Conservation (phyloP, 2,797 vertebrate genomes). For the Erpetoichthys calabaricus region DNA sequence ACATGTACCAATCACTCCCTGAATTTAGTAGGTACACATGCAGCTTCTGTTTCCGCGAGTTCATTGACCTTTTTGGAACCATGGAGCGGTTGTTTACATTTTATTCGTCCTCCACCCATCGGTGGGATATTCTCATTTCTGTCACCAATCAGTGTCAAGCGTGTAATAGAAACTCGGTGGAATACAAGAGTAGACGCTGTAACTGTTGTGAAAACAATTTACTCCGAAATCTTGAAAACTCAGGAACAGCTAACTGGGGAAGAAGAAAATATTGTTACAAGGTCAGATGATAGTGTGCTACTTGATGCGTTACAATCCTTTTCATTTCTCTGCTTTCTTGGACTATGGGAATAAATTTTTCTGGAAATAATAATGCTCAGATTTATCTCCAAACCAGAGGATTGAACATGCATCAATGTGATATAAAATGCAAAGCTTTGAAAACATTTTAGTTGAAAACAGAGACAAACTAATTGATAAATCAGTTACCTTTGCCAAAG, state of each 20-base stretch:
- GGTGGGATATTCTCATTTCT: constrained; percentile 2
- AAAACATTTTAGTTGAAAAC: constrained; percentile 1
- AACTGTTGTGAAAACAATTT: constrained; percentile 1
- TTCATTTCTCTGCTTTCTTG: constrained; percentile 1
- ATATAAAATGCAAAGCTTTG: constrained; percentile 5
- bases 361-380: background rate
- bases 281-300: constrained; percentile 4
- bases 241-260: too few relatives aligned
- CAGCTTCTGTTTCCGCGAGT: constrained; percentile 4
- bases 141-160: constrained; percentile 2
- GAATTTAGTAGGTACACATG: background rate
- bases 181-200: background rate
- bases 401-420: background rate
- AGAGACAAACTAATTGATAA: background rate
- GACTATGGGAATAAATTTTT: too few relatives aligned
- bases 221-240: constrained; percentile 1
- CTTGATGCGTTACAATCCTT: constrained; percentile 1
- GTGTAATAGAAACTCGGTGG: constrained; percentile 2
- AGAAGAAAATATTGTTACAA: background rate
- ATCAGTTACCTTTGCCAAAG: background rate
- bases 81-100: background rate
- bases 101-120: background rate
- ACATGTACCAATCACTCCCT: constrained; percentile 1
- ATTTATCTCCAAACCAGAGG: background rate
- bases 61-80: background rate